Evolutionary conservation across 2,888 invertebrate species (phyloP), one percentile per base, ranked within the genome.

Genomic region (Horisme vitalbata): DNA sequence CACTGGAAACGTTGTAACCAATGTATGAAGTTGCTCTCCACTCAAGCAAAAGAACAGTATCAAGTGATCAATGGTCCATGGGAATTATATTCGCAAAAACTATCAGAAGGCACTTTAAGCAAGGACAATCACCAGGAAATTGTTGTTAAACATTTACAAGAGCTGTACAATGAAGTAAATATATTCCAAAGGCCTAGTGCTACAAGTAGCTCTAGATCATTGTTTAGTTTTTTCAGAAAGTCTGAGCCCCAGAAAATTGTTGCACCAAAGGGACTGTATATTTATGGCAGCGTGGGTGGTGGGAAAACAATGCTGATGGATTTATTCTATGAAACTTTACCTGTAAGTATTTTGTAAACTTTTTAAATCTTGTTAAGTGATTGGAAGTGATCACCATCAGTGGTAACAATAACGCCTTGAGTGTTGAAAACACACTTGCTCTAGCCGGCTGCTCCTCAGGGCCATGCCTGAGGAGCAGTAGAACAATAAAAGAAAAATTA

Each of bases 261-360:
- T 52, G 90, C 90, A 24, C 95, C 95, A 0, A 93, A 93, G 79
- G 98, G 98, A 3, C 83, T 98, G 7, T 98, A 98, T 71, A 93
- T 98, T 47, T 93, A 95, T 83, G 98, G 98, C 43, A 94, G 97
- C 70, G 97, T 97, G 53, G 97, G 97, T 31, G 96, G 97, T 62
- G 99, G 99, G 30, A 99, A 99, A 91, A 99, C 99, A 4, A 99
- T 99, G 95, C 87, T 99, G 45, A 99, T 99, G 99, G 99, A 99
- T 86, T 86, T 99, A 67, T 99, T 99, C 87, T 97, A 95, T 89
- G 93, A 97, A 63, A 83, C 81, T 57, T 66, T 84, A 14, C 88
- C 89, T 43, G 85, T 86, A 72, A 75, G 71, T 64, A 35, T 33
- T 33, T 21, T 10, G n/a, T 2, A 18, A 35, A 30, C n/a, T n/a